phyloP scores from a whole-genome alignment of 2,888 invertebrate species.

The Diarsia mendica region DNA sequence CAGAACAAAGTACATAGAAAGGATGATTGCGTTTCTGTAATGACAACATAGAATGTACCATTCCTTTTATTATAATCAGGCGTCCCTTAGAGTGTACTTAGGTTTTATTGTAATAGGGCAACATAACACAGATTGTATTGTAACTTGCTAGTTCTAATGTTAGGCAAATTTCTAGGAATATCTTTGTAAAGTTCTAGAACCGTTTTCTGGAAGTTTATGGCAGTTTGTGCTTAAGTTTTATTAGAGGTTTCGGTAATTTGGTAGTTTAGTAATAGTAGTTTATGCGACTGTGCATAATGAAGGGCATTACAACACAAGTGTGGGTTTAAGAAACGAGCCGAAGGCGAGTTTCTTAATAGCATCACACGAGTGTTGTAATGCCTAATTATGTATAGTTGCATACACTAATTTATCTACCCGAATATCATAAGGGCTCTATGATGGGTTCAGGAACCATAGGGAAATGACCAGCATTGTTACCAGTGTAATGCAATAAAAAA shows the following conservation, averaged over 20 bases:
- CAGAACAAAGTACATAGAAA: slow-evolving; percentile 29
- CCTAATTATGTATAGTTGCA: too few relatives aligned
- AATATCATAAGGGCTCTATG: too few relatives aligned
- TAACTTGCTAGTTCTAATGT: slow-evolving; percentile 38
- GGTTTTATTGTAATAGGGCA: slow-evolving; percentile 54
- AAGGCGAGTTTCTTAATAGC: too few relatives aligned
- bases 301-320: too few relatives aligned
- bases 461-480: too few relatives aligned
- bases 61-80: slow-evolving; percentile 66
- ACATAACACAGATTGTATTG: slow-evolving; percentile 63
- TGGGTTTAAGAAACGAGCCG: too few relatives aligned
- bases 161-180: slow-evolving; percentile 24
- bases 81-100: slow-evolving; percentile 53
- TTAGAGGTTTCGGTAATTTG: neutral
- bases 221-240: slow-evolving; percentile 12
- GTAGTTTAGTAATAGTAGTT: neutral
- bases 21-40: slow-evolving; percentile 60
- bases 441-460: too few relatives aligned
- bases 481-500: too few relatives aligned
- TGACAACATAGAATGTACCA: slow-evolving; percentile 53
- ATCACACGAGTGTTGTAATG: too few relatives aligned
- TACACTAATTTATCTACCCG: too few relatives aligned
- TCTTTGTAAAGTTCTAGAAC: slow-evolving; percentile 25
- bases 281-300: too few relatives aligned
- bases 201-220: neutral